Base-by-base conservation (phyloP, 2,797 vertebrate genomes). In the Anableps anableps region DNA sequence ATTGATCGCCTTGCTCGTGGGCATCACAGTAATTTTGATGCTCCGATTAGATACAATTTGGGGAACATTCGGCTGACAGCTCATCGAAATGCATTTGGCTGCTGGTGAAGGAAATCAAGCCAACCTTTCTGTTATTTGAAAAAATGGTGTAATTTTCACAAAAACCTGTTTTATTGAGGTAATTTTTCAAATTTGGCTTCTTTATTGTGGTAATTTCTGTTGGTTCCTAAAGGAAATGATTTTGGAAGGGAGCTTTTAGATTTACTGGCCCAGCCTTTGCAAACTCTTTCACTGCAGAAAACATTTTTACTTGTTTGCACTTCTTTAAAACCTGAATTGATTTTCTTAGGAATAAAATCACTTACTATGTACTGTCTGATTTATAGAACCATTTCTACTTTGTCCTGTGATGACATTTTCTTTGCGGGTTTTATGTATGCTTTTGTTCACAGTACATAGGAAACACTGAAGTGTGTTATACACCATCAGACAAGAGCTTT, bases 161-260 rank as follows among this genome's bases (percentile, higher is more conserved):
- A 80, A 88, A 82, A 86, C 21, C 14, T 41, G 13, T 76, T 86
- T 88, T 85, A 85, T 81, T 79, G 75, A 50, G 41, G 75, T n/a
- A 66, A 43, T 87, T 72, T 31, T 75, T 87, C 72, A 14, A 80
- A 10, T 80, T 81, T 31, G 29, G 50, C 51, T 84, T 5, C 31
- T 74, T 70, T 81, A 78, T 76, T 80, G 73, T 86, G 72, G 84
- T 83, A 82, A 79, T 85, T 88, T 75, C 45, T 70, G 68, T 75
- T 41, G 26, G 75, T 70, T 51, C 81, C 83, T 72, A 50, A 76
- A 36, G 82, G 84, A 76, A 88, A 77, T 82, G 11, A 76, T 84
- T 89, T 81, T 76, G 36, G 31, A 77, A 70, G 3, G 23, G 8
- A 81, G 75, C 50, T 72, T 77, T 83, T 17, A 72, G 45, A 80